A percentile compares a stretch with the other conserved stretches of the same genome.
Conservation (phyloP, 2,113 vertebrate genomes). For the Ariopsis seemanni region DNA sequence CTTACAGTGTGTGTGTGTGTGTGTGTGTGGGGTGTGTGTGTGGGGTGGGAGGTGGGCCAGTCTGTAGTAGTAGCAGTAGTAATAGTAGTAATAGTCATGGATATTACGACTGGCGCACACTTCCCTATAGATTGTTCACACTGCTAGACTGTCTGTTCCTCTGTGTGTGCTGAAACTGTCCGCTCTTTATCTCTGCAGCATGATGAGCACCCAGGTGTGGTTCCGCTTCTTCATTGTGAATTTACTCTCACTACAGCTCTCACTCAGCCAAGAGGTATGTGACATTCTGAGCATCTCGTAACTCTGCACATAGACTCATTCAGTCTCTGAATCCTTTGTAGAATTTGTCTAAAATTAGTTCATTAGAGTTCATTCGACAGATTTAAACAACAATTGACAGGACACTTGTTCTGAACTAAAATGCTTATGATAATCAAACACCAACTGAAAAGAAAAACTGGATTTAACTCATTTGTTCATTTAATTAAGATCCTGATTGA, state of each 20-base stretch:
- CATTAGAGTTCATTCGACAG: neutral
- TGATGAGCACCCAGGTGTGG: constrained; percentile 79
- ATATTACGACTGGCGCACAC: constrained; percentile 7
- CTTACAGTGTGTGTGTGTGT: neutral
- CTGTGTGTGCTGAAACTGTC: constrained; percentile 34
- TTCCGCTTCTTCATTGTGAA: constrained; percentile 75
- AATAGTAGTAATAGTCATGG: neutral
- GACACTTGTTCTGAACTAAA: neutral
- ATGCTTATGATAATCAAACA: neutral
- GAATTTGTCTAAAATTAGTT: neutral
- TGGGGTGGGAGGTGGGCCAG: neutral
- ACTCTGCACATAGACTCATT: neutral
- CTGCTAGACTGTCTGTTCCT: neutral
- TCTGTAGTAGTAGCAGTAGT: neutral
- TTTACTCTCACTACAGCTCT: constrained; percentile 59
- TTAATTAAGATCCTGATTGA: neutral
- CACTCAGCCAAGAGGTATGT: constrained; percentile 82
- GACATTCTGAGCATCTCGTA: neutral
- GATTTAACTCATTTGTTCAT: neutral
- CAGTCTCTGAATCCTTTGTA: too few relatives aligned
- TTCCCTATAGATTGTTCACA: neutral
- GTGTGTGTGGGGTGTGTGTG: too few relatives aligned
- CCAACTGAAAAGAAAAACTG: neutral
- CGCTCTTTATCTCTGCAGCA: constrained; percentile 68
- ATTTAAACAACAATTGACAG: neutral